These are phyloP conservation scores for Lithodes maja DNA, from an alignment of 2,888 invertebrate genomes.

Conservation along the genomic window DNA sequence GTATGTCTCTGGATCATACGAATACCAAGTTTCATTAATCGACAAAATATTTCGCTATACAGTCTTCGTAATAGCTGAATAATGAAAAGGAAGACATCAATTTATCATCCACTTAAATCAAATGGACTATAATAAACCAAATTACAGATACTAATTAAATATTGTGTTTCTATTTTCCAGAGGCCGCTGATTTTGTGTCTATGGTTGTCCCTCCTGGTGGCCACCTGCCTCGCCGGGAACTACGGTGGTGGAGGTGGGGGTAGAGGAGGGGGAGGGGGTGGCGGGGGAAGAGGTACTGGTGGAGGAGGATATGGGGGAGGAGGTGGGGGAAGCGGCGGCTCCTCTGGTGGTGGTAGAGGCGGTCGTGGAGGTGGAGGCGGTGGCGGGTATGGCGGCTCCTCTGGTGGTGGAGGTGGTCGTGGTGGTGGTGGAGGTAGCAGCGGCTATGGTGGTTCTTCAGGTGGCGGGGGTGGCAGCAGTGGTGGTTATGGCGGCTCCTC, in stretches of 20 bases:
- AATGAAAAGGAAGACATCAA: too few species aligned
- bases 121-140: not conserved
- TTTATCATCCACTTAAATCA: too few species aligned
- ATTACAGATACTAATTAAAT: not conserved
- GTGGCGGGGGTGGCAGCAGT: too few species aligned
- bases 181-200: not conserved
- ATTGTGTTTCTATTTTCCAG: not conserved
- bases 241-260: constrained; percentile 2
- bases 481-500: too few species aligned
- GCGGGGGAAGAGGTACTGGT: not conserved
- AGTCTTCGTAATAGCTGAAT: too few species aligned
- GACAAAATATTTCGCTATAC: too few species aligned
- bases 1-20: too few species aligned
- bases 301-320: not conserved
- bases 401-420: not conserved
- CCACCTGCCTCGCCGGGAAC: not conserved
- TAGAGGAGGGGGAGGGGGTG: not conserved
- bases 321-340: not conserved
- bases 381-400: not conserved
- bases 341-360: not conserved
- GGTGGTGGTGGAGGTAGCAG: constrained; percentile 3
- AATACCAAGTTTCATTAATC: too few species aligned
- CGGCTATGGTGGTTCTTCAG: not conserved
- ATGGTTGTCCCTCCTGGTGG: not conserved
- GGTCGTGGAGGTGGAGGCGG: not conserved